Percentiles rank a stretch among this genome's conserved stretches.
Evolutionary conservation across 2,797 vertebrate genomes (phyloP).

Genomic region (Galagoides demidoff): DNA sequence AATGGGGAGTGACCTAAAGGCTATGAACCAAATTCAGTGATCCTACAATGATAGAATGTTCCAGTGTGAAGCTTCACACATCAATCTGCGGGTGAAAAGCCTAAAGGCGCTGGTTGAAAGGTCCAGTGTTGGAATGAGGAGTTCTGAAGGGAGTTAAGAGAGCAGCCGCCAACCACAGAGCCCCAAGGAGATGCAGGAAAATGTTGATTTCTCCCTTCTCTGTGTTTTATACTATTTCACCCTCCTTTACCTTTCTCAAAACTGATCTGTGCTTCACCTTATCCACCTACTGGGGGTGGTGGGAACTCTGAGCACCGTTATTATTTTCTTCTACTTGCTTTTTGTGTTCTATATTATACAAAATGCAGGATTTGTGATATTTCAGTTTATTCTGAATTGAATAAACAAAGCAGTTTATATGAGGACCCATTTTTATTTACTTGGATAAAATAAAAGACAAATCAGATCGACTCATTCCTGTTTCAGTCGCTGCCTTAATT

Average conservation of each 20-base stretch:
- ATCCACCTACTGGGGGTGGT: not conserved
- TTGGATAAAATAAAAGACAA: not conserved
- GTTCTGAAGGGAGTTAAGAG: not conserved
- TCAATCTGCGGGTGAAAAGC: not conserved
- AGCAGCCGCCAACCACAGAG: not conserved
- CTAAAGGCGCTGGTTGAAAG: not conserved
- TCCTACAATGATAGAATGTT: not conserved
- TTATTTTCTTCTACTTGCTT: constrained; percentile 14
- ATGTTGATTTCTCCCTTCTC: not conserved
- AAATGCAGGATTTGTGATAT: not conserved
- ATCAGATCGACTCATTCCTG: not conserved
- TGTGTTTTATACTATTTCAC: not conserved
- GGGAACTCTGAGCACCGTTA: not conserved
- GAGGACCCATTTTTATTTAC: not conserved
- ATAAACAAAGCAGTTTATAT: not conserved
- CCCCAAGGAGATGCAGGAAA: not conserved
- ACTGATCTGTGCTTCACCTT: not conserved
- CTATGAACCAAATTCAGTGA: not conserved
- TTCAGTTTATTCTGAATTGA: not conserved
- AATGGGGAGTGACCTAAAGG: not conserved
- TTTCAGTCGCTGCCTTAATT: not conserved
- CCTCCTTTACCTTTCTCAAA: not conserved
- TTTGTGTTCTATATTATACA: not conserved
- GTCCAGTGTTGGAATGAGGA: not conserved
- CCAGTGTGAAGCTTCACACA: not conserved